Evolutionary conservation across 2,888 invertebrate genomes (phyloP), one percentile per base, ranked within the genome.

Genomic region (Nomada goodeniana): DNA sequence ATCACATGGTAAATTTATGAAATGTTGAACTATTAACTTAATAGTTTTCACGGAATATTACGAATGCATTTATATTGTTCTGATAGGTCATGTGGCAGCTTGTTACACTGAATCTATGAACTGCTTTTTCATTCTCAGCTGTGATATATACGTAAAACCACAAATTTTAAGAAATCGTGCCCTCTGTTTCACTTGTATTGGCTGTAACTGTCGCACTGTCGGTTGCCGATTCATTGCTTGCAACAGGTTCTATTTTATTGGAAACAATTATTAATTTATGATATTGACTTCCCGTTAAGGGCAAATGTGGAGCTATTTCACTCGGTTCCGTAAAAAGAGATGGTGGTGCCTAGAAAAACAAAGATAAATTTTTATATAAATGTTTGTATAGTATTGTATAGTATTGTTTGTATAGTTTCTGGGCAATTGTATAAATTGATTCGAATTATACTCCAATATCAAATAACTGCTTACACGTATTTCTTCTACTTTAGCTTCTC

Each of bases 401-500:
- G 0, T n/a, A 61, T 7, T n/a, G n/a, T n/a, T n/a, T n/a, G 7
- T 36, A 0, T 36, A 36, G 47, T 47, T 10, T 15, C 13, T 13
- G 47, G 15, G 47, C 13, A 47, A 47, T 13, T 11, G 0, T 13
- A 15, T 47, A 15, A 47, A 13, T 47, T 13, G 11, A 47, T 15
- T 2, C n/a, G 11, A 23, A 20, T n/a, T 36, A 18, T 20, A 63
- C 29, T 29, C 1, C 11, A 23, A 57, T 57, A 15, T 44, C 7
- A 29, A 15, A 36, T 3, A 5, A 50, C 10, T 26, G 88, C 92
- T 93, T 93, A 96, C 96, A 91, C 95, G 95, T 88, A 98, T 94
- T 84, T 97, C 96, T 71, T 95, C 94, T 72, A 96, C 96, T 88
- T 96, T 96, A 47, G 97, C 96, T 94, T 98, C 98, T 89, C 96